Conservation (phyloP, 2,888 invertebrate species). For the Oscheius myriophilus region DNA sequence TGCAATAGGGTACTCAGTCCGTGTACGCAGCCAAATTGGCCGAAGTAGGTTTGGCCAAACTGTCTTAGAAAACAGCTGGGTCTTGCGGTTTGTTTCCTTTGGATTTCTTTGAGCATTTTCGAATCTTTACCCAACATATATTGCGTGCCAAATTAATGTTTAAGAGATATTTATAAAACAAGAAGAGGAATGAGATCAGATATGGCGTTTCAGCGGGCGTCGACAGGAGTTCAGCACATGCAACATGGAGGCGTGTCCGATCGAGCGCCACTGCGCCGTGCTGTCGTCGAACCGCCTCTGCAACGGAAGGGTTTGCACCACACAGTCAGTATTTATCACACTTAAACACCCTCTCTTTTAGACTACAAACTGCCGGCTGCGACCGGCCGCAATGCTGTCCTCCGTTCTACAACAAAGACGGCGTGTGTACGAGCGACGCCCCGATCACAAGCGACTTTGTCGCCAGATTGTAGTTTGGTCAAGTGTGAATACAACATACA, state of each 20-base stretch:
- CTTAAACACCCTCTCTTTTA: slow-evolving; percentile 24
- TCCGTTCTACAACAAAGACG: slow-evolving; percentile 60
- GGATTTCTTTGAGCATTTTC: no score
- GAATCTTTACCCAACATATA: no score
- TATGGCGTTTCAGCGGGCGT: slow-evolving; percentile 52
- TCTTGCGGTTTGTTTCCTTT: no score
- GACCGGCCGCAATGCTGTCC: slow-evolving; percentile 67
- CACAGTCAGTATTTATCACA: slow-evolving; percentile 29
- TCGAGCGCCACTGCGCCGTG: slow-evolving; percentile 57
- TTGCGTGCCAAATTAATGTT: no score
- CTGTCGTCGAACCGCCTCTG: slow-evolving; percentile 60
- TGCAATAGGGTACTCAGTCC: no score
- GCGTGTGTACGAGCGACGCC: slow-evolving; percentile 48
- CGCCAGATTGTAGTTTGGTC: neutral
- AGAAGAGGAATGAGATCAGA: neutral
- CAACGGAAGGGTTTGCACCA: slow-evolving; percentile 56
- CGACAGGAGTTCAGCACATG: slow-evolving; percentile 66
- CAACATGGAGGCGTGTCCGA: slow-evolving; percentile 65
- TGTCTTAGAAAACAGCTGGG: no score
- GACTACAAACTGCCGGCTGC: slow-evolving; percentile 54
- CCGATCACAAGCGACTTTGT: slow-evolving; percentile 19
- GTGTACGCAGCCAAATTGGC: no score
- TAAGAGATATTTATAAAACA: slow-evolving; percentile 1
- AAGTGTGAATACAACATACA: neutral
- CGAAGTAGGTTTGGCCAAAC: no score